Evolutionary conservation across 2,797 vertebrate species (phyloP).

Genomic region (Tolypeutes matacus): DNA sequence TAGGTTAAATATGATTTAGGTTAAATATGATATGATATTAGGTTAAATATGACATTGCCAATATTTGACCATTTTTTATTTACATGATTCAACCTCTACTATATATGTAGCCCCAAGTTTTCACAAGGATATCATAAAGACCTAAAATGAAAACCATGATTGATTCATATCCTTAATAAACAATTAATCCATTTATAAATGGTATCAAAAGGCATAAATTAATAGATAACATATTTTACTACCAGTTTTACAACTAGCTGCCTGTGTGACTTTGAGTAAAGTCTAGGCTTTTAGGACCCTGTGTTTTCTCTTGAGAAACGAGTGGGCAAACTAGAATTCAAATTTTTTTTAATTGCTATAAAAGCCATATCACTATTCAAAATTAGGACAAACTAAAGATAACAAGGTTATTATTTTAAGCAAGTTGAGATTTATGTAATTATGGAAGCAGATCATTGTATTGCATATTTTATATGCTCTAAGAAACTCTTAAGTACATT

Average conservation of each 20-base stretch:
- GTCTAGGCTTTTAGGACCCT: conserved; percentile 15
- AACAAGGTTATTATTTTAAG: conserved; percentile 35
- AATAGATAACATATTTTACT: conserved; percentile 36
- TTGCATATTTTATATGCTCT: conserved; percentile 41
- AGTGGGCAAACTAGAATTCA: conserved; percentile 24
- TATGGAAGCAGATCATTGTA: conserved; percentile 52
- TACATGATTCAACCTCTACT: conserved; percentile 34
- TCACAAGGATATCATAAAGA: conserved; percentile 47
- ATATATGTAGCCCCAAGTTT: background rate
- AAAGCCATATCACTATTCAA: conserved; percentile 40
- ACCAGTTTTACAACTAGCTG: conserved; percentile 46
- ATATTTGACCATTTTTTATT: conserved; percentile 48
- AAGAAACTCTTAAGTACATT: conserved; percentile 46
- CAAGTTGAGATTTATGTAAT: conserved; percentile 46
- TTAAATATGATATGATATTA: conserved; percentile 53
- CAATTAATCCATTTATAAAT: conserved; percentile 31
- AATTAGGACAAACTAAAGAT: conserved; percentile 50
- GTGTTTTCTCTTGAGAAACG: conserved; percentile 60
- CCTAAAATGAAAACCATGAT: conserved; percentile 2
- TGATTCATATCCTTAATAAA: conserved; percentile 49
- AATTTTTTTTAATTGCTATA: background rate
- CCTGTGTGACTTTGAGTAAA: background rate
- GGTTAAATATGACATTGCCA: conserved; percentile 26
- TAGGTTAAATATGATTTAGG: conserved; percentile 43
- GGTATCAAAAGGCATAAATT: conserved; percentile 26